phyloP scores from a whole-genome alignment of 2,888 invertebrate species.

The Parnassius glacialis region DNA sequence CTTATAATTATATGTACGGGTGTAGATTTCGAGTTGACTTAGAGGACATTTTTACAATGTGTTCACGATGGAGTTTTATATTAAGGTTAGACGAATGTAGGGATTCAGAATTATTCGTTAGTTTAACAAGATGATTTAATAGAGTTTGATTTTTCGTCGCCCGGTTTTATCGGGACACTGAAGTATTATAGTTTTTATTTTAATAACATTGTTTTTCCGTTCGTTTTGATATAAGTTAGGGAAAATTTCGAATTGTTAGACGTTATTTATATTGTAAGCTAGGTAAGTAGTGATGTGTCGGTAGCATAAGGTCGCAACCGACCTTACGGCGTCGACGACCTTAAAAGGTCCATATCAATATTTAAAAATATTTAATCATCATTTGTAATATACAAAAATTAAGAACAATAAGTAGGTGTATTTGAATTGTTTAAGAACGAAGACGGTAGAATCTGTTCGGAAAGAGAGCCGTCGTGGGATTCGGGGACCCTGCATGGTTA shows the following conservation, averaged over 20 bases:
- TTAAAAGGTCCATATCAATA: conserved; percentile 80
- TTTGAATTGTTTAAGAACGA: conserved; percentile 49
- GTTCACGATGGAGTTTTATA: conserved; percentile 69
- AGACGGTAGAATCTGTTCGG: conserved; percentile 30
- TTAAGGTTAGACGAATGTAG: conserved; percentile 49
- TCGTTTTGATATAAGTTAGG: conserved; percentile 50
- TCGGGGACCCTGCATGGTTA: too few relatives aligned
- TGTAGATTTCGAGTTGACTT: conserved; percentile 72
- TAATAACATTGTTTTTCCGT: conserved; percentile 20
- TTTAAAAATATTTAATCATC: conserved; percentile 76
- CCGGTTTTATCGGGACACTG: conserved; percentile 71
- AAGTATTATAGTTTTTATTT: conserved; percentile 72
- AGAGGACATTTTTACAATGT: conserved; percentile 56
- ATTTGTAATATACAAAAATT: conserved; percentile 64
- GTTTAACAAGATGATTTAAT: background rate
- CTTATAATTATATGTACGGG: conserved; percentile 60
- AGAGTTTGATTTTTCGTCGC: conserved; percentile 28
- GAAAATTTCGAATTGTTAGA: conserved; percentile 61
- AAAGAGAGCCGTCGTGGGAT: too few relatives aligned
- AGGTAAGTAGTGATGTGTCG: conserved; percentile 31
- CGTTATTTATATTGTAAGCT: conserved; percentile 60
- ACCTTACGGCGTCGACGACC: conserved; percentile 63
- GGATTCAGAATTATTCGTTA: conserved; percentile 35
- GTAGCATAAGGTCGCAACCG: conserved; percentile 27
- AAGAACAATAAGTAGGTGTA: conserved; percentile 78